phyloP scores from a whole-genome alignment of 2,113 vertebrate genomes.

The Mohoua ochrocephala region DNA sequence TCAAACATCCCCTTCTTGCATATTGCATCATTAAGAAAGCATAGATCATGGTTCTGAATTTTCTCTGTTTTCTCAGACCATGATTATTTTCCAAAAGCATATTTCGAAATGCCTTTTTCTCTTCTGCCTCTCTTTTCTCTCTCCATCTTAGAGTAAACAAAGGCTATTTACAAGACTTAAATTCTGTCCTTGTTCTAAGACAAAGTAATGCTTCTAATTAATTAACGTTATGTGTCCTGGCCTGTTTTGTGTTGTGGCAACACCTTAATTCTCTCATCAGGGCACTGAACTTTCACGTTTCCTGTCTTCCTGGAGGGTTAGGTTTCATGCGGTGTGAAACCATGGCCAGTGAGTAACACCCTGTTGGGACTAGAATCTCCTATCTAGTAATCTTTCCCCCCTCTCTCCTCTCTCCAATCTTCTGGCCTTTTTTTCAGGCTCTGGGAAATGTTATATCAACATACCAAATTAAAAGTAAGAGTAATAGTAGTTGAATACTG shows the following conservation, averaged over 20 bases:
- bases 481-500: neutral
- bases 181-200: neutral
- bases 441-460: neutral
- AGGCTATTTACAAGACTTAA: neutral
- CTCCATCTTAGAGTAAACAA: neutral
- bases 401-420: neutral
- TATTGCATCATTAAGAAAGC: neutral
- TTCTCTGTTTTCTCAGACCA: neutral
- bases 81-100: neutral
- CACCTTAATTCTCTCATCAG: neutral
- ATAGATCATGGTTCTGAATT: neutral
- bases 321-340: neutral
- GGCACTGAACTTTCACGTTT: neutral
- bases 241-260: neutral
- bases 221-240: neutral
- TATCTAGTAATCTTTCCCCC: neutral
- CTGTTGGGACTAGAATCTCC: neutral
- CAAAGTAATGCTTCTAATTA: neutral
- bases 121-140: neutral
- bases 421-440: neutral
- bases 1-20: neutral
- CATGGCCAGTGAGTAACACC: neutral
- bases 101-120: neutral
- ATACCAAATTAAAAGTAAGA: neutral
- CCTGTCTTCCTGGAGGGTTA: neutral